These are phyloP conservation scores for Zeuzera pyrina DNA, from an alignment of 2,888 invertebrate species.

Conservation along the genomic window DNA sequence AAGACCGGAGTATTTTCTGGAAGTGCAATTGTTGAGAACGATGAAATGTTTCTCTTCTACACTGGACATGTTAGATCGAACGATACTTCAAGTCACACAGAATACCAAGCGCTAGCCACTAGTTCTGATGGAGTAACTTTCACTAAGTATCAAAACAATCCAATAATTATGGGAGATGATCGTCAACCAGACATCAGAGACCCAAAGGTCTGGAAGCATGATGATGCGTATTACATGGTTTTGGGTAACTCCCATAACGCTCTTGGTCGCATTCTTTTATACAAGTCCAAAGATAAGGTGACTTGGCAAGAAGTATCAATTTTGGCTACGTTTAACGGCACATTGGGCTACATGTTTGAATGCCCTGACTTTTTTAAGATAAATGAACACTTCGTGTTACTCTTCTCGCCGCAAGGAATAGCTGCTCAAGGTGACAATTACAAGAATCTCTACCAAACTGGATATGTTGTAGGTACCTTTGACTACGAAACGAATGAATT, in stretches of 20 bases:
- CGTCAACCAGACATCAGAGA: constrained; percentile 23
- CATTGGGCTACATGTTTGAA: constrained; percentile 21
- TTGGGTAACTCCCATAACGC: constrained; percentile 3
- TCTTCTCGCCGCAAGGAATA: constrained; percentile 19
- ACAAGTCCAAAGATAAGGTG: constrained; percentile 16
- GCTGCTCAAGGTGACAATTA: constrained; percentile 14
- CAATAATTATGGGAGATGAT: constrained; percentile 14
- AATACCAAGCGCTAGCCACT: constrained; percentile 14
- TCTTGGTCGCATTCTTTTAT: constrained; percentile 16
- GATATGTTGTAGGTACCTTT: constrained; percentile 21
- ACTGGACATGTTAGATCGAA: constrained; percentile 17
- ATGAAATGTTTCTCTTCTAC: constrained; percentile 21
- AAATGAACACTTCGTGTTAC: constrained; percentile 19
- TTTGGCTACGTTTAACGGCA: constrained; percentile 12
- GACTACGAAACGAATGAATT: constrained; percentile 12
- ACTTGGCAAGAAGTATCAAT: constrained; percentile 10
- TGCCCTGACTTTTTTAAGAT: constrained; percentile 27
- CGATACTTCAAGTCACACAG: constrained; percentile 16
- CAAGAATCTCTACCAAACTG: constrained; percentile 10
- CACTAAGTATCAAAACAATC: constrained; percentile 22
- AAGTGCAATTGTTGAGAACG: constrained; percentile 23
- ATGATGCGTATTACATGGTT: constrained; percentile 13
- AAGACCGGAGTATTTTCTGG: constrained; percentile 25
- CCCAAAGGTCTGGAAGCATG: constrained; percentile 25
- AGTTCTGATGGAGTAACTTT: constrained; percentile 20